Evolutionary conservation across 2,797 vertebrate genomes (phyloP), one percentile per base, ranked within the genome.

Genomic region (Tapera naevia): DNA sequence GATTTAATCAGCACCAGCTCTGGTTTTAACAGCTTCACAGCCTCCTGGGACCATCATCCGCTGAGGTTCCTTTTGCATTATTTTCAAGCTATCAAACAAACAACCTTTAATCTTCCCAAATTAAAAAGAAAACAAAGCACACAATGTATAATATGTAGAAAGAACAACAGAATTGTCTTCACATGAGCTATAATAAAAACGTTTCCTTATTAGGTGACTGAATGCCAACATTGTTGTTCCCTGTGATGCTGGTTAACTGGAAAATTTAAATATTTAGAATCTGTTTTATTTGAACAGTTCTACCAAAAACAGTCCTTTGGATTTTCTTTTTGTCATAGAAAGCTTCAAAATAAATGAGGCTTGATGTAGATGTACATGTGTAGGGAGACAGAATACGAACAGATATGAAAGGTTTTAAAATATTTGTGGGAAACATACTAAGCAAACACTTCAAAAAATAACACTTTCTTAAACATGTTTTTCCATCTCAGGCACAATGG

Each of bases 181-280:
- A 65, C 32, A 17, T 84, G 67, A 91, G 48, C 4, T 0, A 24
- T 88, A 86, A 83, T 84, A 89, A 89, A 97, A 93, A 89, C 0
- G 14, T 87, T 92, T 92, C 95, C 97, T 96, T 97, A 97, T 96
- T 97, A 96, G 97, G 97, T 89, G 94, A 61, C 84, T 46, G 32
- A 66, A 70, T 69, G 53, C 74, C 57, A 70, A 45, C 51, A 67
- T 57, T 50, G 58, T 91, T 28, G 41, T 92, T 90, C 89, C 79
- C 89, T 91, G 80, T 37, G 78, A 93, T 79, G 67, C 72, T 76
- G 41, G 30, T 78, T 94, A 74, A 92, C 86, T 89, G 88, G 70
- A 85, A 65, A 96, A 96, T 83, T 85, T 96, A 96, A 97, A 97
- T 95, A 96, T 95, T 97, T 97, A 96, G 93, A 96, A 91, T 96